Conservation (phyloP, 2,797 vertebrate species). For the Crax fasciolata region DNA sequence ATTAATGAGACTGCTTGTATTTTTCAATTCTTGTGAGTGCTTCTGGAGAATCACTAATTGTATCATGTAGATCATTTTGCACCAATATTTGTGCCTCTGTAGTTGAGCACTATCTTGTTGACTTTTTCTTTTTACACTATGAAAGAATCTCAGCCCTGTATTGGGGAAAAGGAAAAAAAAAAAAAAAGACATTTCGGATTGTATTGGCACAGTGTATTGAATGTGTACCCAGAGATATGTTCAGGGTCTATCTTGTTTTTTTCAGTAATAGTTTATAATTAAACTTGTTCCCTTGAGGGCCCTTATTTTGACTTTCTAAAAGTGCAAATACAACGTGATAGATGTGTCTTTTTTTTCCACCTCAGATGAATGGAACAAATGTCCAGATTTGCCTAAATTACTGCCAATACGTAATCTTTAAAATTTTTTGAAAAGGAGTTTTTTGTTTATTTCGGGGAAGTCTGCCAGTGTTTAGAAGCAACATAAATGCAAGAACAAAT, state of each 20-base stretch:
- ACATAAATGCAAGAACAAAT: constrained; percentile 47
- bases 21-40: not conserved
- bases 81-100: not conserved
- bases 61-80: not conserved
- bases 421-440: not conserved
- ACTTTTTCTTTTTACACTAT: not conserved
- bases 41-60: not conserved
- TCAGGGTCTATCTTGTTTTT: constrained; percentile 19
- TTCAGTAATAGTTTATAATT: constrained; percentile 44
- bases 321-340: not conserved
- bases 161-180: not conserved
- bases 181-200: not conserved
- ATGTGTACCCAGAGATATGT: constrained; percentile 10
- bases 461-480: constrained; percentile 51
- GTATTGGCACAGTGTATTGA: constrained; percentile 6
- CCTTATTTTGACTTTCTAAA: constrained; percentile 14
- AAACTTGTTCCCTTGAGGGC: not conserved
- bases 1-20: not conserved
- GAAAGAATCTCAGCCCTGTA: not conserved
- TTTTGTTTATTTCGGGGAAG: constrained; percentile 58
- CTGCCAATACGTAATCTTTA: constrained; percentile 27
- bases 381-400: constrained; percentile 6
- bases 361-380: constrained; percentile 36
- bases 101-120: not conserved
- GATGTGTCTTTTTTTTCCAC: not conserved